Percentiles rank a stretch among this genome's conserved stretches.
Conservation (phyloP, 1,140 invertebrate genomes). For the Heliothis virescens region DNA sequence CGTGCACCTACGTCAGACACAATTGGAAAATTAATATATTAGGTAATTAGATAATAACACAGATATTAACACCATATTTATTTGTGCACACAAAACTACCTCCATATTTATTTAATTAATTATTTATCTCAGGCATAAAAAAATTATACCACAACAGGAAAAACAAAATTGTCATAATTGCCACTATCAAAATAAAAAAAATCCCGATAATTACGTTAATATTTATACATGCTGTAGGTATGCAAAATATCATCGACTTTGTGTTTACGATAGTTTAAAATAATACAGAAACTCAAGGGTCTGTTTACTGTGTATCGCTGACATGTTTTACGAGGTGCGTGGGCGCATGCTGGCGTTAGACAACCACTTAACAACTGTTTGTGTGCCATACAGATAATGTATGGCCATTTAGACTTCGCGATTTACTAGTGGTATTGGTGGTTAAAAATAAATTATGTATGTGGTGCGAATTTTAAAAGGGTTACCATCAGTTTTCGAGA, state of each 20-base stretch:
- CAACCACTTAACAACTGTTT: conserved; percentile 45
- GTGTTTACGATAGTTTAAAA: conserved; percentile 27
- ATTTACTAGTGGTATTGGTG: not conserved
- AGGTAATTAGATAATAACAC: too few relatives aligned
- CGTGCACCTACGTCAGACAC: too few relatives aligned
- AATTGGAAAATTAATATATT: too few relatives aligned
- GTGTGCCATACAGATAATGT: not conserved
- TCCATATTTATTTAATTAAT: too few relatives aligned
- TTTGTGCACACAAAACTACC: too few relatives aligned
- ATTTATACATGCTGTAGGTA: not conserved
- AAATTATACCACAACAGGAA: too few relatives aligned
- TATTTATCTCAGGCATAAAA: too few relatives aligned
- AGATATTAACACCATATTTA: too few relatives aligned
- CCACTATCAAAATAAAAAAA: too few relatives aligned
- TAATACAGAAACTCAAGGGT: conserved; percentile 12
- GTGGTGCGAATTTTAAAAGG: too few relatives aligned
- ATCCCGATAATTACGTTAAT: not conserved
- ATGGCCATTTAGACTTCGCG: not conserved
- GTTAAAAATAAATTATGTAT: not conserved
- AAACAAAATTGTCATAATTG: too few relatives aligned
- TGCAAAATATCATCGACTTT: not conserved
- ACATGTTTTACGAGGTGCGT: conserved; percentile 42
- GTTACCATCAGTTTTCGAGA: too few relatives aligned
- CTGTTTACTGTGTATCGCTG: conserved; percentile 34
- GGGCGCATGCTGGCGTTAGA: conserved; percentile 4